Evolutionary conservation across 2,797 vertebrate species (phyloP), one percentile per base, ranked within the genome.

Genomic region (Catharus ustulatus): DNA sequence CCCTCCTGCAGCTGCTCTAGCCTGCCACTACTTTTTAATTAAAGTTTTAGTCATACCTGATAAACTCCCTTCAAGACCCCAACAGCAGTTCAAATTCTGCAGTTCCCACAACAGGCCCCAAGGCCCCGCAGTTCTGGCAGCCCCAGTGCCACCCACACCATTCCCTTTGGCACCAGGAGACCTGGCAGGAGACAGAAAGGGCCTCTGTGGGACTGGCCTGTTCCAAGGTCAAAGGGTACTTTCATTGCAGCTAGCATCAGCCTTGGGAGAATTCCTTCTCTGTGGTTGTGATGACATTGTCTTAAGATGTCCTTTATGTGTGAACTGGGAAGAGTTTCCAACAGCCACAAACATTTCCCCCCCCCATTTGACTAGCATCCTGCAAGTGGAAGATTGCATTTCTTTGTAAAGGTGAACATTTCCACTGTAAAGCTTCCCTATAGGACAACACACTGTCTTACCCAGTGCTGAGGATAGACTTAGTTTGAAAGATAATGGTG

Each of bases 401-500:
- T 92, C 48, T 73, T 52, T 8, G 16, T 72, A 27, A 84, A 88
- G n/a, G 34, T 55, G 51, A 91, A 30, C 9, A 45, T 62, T 69
- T 84, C 43, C 6, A 18, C 54, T 72, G 22, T 30, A 64, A 51
- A 78, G 49, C 20, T 71, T 68, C 34, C 81, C 46, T 52, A 21
- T 0, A 13, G 40, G 45, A 57, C 16, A 58, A 21, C 15, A 30
- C 0, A 0, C 2, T 34, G 32, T 54, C 61, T 87, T 67, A 57
- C 38, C 40, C 32, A 38, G 23, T 43, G 77, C 55, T 58, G 72
- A 92, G 52, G 30, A 71, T 46, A 38, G 78, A 32, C 43, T 57
- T 61, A 38, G 36, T 52, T 59, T 46, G 54, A 62, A 12, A 55
- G 21, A 13, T 3, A 58, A 22, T 52, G 40, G 51, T 26, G 22